These are phyloP conservation scores for Aptenodytes patagonicus DNA, from an alignment of 2,113 vertebrate genomes.

Conservation along the genomic window DNA sequence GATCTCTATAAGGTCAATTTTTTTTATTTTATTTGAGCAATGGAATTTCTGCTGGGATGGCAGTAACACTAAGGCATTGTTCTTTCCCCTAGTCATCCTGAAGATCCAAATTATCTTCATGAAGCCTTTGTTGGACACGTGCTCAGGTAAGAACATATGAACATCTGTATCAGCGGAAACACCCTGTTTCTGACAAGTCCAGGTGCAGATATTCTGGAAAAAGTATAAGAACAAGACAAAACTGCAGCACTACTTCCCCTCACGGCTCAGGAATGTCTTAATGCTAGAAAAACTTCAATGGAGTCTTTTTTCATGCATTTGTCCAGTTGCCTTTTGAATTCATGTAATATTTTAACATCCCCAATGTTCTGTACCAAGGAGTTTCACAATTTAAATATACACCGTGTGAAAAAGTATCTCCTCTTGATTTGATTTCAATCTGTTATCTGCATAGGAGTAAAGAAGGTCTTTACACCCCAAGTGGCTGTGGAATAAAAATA, in stretches of 20 bases:
- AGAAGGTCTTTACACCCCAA: background rate
- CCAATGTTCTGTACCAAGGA: background rate
- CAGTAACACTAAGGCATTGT: background rate
- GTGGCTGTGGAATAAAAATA: background rate
- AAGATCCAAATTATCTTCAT: background rate
- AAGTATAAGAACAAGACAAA: background rate
- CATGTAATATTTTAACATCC: background rate
- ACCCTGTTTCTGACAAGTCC: background rate
- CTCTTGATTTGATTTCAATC: background rate
- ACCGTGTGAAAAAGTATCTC: background rate
- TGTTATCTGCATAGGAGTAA: background rate
- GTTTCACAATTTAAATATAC: background rate
- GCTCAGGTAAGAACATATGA: background rate
- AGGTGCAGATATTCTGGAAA: background rate
- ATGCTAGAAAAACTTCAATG: background rate
- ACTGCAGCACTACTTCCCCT: background rate
- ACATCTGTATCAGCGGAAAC: background rate
- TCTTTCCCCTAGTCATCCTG: background rate
- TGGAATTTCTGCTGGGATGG: background rate
- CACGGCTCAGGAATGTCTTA: background rate
- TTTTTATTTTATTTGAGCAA: background rate
- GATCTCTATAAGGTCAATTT: background rate
- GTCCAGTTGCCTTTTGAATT: background rate
- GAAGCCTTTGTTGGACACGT: background rate
- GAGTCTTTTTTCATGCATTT: background rate